Evolutionary conservation across 2,113 vertebrate genomes (phyloP).

Genomic region (Oncorhynchus mykiss): DNA sequence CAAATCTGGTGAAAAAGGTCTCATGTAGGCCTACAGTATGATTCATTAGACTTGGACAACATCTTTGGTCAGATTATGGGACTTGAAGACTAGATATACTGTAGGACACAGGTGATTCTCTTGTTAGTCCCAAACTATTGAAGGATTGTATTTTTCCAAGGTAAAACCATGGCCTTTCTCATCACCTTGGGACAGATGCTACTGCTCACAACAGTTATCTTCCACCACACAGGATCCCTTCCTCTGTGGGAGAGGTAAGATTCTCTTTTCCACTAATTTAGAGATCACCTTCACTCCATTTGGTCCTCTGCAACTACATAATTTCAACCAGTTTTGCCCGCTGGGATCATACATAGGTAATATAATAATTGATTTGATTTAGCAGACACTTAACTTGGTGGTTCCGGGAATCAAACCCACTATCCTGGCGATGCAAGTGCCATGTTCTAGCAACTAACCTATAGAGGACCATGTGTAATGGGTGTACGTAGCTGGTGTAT

Average conservation of each 20-base stretch:
- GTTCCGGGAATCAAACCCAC: too few relatives aligned
- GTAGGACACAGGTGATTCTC: not conserved
- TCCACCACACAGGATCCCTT: constrained; percentile 56
- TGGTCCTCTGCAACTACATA: not conserved
- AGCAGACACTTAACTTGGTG: too few relatives aligned
- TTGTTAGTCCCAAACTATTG: not conserved
- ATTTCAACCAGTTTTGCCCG: too few relatives aligned
- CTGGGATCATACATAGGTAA: not conserved
- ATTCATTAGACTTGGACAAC: too few relatives aligned
- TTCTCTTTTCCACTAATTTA: not conserved
- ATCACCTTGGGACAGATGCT: constrained; percentile 50
- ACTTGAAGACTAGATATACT: not conserved
- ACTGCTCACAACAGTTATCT: constrained; percentile 56
- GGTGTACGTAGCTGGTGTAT: not conserved
- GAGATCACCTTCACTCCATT: not conserved
- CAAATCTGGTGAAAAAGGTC: not conserved
- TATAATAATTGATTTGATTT: not conserved
- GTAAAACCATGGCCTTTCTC: constrained; percentile 54
- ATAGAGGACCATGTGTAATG: not conserved
- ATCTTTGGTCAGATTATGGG: not conserved
- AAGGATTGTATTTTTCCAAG: constrained; percentile 37
- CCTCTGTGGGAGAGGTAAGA: constrained; percentile 61
- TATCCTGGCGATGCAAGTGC: too few relatives aligned
- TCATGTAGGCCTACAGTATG: too few relatives aligned
- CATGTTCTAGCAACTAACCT: too few relatives aligned